phyloP scores from a whole-genome alignment of 2,888 invertebrate species.

The Epirrita christyi region DNA sequence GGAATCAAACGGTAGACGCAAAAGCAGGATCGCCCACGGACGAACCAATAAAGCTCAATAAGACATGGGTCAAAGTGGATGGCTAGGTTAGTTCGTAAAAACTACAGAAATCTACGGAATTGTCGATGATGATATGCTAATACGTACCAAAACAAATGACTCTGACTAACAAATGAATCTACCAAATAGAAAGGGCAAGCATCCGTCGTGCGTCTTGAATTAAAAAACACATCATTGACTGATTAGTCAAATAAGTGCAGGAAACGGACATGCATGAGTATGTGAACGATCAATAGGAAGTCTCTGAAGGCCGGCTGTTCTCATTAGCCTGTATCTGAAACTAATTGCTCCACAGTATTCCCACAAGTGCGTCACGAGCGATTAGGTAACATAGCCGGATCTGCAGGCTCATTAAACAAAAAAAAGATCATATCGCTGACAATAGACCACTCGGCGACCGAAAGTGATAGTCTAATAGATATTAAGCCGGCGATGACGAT shows the following conservation, averaged over 20 bases:
- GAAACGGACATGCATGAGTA: too few species aligned
- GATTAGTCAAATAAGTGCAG: too few species aligned
- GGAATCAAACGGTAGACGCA: constrained; percentile 47
- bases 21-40: constrained; percentile 44
- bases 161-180: too few species aligned
- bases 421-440: constrained; percentile 76
- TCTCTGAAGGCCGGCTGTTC: constrained; percentile 36
- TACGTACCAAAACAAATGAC: too few species aligned
- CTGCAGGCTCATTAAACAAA: constrained; percentile 75
- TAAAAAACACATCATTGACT: too few species aligned
- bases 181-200: too few species aligned
- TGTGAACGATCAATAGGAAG: too few species aligned
- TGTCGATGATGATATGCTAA: too few species aligned
- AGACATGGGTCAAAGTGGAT: constrained; percentile 3
- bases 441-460: constrained; percentile 76
- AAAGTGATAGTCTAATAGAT: constrained; percentile 81
- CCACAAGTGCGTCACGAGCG: constrained; percentile 72
- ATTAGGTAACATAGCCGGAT: constrained; percentile 80
- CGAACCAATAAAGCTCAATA: constrained; percentile 40
- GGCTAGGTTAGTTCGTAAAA: not conserved
- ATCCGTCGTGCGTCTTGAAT: too few species aligned
- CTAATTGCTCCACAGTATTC: constrained; percentile 68
- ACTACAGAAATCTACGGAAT: too few species aligned
- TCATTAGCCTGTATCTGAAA: constrained; percentile 29
- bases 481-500: constrained; percentile 66